phyloP scores from a whole-genome alignment of 2,888 invertebrate species.

The Rhamnusium bicolor region DNA sequence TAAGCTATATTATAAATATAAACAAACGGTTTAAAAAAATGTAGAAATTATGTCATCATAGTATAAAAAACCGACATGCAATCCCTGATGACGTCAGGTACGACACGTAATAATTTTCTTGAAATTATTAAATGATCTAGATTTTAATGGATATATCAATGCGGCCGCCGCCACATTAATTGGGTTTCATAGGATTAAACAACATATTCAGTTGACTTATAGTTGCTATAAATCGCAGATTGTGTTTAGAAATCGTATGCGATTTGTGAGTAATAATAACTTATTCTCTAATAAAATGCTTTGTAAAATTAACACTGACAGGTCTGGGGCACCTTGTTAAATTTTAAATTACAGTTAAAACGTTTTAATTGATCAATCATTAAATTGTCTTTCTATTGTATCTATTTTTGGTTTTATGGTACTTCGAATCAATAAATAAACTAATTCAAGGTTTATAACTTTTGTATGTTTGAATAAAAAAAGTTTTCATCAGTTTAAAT shows the following conservation, averaged over 20 bases:
- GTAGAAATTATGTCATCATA: slow-evolving; percentile 55
- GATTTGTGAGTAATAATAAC: background rate
- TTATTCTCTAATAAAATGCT: background rate
- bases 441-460: background rate
- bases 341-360: background rate
- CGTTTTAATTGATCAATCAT: background rate
- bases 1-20: slow-evolving; percentile 31
- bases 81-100: slow-evolving; percentile 52
- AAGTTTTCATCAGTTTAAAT: no score
- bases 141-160: slow-evolving; percentile 10
- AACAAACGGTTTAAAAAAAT: slow-evolving; percentile 49
- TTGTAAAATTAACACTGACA: background rate
- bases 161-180: background rate
- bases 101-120: slow-evolving; percentile 42
- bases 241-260: slow-evolving; percentile 15
- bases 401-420: background rate
- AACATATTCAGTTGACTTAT: slow-evolving; percentile 7
- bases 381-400: background rate
- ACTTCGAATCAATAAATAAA: background rate
- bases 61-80: slow-evolving; percentile 42
- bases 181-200: background rate
- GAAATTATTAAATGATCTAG: slow-evolving; percentile 28
- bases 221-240: slow-evolving; percentile 6
- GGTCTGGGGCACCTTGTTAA: background rate
- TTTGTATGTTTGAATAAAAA: background rate